Conservation (phyloP, 2,797 vertebrate genomes). For the Rhabdophis nuchalis region DNA sequence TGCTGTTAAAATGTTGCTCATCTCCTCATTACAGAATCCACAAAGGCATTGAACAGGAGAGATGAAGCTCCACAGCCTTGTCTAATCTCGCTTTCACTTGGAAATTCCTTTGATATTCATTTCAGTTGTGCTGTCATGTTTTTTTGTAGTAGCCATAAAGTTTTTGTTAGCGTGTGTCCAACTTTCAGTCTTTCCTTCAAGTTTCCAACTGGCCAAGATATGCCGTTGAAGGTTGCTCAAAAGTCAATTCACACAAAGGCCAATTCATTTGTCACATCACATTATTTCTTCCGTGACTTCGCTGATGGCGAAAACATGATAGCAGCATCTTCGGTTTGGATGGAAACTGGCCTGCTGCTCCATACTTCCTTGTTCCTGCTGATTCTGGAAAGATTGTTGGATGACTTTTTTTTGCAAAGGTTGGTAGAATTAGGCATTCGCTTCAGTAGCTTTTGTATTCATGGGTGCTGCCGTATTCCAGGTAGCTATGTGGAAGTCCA, state of each 20-base stretch:
- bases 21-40: not conserved
- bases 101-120: not conserved
- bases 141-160: not conserved
- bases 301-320: not conserved
- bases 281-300: not conserved
- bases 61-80: not conserved
- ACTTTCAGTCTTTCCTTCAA: not conserved
- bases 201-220: not conserved
- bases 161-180: not conserved
- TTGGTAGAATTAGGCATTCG: not conserved
- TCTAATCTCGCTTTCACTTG: not conserved
- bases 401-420: not conserved
- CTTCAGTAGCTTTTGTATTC: not conserved
- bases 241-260: not conserved
- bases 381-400: not conserved
- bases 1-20: not conserved
- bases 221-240: not conserved
- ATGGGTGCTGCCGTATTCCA: not conserved
- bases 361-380: not conserved
- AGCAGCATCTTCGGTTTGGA: not conserved
- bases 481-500: not conserved
- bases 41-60: not conserved
- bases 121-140: not conserved
- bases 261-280: not conserved
- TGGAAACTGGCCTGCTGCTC: not conserved